Base-by-base conservation (phyloP, 2,113 vertebrate genomes). In the Cyprinodon tularosa region DNA sequence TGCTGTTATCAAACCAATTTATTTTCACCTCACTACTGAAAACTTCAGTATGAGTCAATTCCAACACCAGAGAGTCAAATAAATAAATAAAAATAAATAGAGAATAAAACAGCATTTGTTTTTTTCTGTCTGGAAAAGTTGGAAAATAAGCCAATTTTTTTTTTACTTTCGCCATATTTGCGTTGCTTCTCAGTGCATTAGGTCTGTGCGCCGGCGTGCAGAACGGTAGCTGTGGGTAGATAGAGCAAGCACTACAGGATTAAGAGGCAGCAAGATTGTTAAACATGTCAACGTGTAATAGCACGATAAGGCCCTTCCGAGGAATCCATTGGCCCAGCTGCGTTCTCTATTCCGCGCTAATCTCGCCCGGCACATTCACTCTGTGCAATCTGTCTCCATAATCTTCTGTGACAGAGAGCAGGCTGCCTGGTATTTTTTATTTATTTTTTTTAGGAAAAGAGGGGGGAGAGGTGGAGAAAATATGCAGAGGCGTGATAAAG, bases 331-430 rank as follows among this genome's bases (percentile, higher is more conserved):
- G 97, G 98, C 98, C 96, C 96, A 96, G 96, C 97, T 96, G 97
- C 96, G 96, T 96, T 97, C 98, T 97, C 97, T 98, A 97, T 97
- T 97, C 96, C 97, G 94, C 95, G 96, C 97, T 99, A 99, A 99
- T 99, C 97, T 98, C 96, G 93, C 95, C 94, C 94, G 96, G 96
- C 97, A 98, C 97, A 98, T 97, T 98, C 96, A 96, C 97, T 96
- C 96, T 95, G 95, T 98, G 97, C 97, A 98, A 99, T 98, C 98
- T 98, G 97, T 99, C 97, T 98, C 96, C 96, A 96, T 99, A 98
- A 99, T 98, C 97, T 98, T 96, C 96, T 96, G 95, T 95, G 95
- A 97, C 96, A 97, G 97, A 96, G 94, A 94, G 97, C 95, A 96
- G 95, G 93, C 91, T 91, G 96, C 95, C 91, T 89, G 90, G 89